Evolutionary conservation across 92 coral and sea anemone species (phyloP).

Genomic region (Zoanthus gigantus): DNA sequence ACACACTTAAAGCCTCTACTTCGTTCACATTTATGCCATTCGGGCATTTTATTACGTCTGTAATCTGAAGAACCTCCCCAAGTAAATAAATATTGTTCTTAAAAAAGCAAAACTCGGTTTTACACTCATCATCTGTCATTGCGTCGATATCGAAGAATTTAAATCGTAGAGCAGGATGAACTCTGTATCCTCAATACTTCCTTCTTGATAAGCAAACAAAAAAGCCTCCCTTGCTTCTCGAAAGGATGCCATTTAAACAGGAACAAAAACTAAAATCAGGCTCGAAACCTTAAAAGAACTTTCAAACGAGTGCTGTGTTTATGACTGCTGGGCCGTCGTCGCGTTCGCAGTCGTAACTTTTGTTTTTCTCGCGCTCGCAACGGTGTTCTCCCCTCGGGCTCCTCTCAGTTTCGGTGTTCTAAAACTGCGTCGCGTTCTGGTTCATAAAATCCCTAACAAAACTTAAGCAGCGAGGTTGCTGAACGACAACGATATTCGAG

Average conservation of each 20-base stretch:
- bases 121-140: conserved; percentile 65
- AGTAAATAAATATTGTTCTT: conserved; percentile 60
- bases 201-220: conserved; percentile 5
- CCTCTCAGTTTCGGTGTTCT: background rate
- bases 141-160: conserved; percentile 63
- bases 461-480: too few species aligned
- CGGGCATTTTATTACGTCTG: conserved; percentile 50
- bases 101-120: conserved; percentile 34
- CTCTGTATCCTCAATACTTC: conserved; percentile 35
- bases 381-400: background rate
- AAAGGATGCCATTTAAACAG: background rate
- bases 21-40: conserved; percentile 47
- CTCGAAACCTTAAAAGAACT: background rate
- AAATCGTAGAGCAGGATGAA: conserved; percentile 48
- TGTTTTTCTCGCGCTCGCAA: background rate
- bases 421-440: conserved; percentile 4
- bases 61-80: conserved; percentile 53
- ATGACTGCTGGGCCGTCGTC: background rate
- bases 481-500: background rate
- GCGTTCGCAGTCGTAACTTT: background rate
- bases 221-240: conserved; percentile 6
- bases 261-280: background rate
- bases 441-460: background rate
- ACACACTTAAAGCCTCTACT: conserved; percentile 49
- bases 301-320: background rate